Evolutionary conservation across 2,888 invertebrate species (phyloP).

Genomic region (Apotomis capreana): DNA sequence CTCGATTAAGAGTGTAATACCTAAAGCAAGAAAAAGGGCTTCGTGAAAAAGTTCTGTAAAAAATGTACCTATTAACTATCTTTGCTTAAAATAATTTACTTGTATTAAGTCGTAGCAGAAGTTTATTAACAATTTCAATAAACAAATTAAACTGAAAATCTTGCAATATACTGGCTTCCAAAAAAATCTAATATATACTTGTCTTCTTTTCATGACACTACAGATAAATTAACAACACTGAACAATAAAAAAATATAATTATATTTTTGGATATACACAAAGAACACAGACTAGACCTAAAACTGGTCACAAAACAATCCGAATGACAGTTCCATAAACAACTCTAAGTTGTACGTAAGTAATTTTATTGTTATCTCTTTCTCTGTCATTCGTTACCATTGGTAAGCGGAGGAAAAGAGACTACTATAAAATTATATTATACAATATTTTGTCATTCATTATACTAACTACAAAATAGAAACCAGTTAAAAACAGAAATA

Average conservation of each 20-base stretch:
- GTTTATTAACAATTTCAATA: too few species aligned
- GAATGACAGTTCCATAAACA: conserved; percentile 6
- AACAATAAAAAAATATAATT: not conserved
- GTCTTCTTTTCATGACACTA: too few species aligned
- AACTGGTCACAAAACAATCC: conserved; percentile 9
- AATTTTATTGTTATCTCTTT: conserved; percentile 5
- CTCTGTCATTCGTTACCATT: not conserved
- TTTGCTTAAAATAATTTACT: too few species aligned
- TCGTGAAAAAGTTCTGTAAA: too few species aligned
- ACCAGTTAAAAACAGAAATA: not conserved
- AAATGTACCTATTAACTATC: not conserved
- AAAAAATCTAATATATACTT: too few species aligned
- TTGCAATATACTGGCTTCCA: too few species aligned
- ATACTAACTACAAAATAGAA: not conserved
- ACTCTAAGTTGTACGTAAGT: not conserved
- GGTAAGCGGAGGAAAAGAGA: conserved; percentile 14
- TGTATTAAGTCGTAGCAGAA: too few species aligned
- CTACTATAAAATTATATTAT: not conserved
- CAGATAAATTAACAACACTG: too few species aligned
- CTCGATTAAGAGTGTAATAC: too few species aligned
- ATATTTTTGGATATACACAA: not conserved
- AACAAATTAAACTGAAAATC: not conserved
- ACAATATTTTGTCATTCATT: conserved; percentile 3
- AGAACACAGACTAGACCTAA: conserved; percentile 8
- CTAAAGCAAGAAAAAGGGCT: too few species aligned